A percentile compares a stretch with the other conserved stretches of the same genome.
Evolutionary conservation across 2,797 vertebrate species (phyloP).

Genomic region (Salarias fasciatus): DNA sequence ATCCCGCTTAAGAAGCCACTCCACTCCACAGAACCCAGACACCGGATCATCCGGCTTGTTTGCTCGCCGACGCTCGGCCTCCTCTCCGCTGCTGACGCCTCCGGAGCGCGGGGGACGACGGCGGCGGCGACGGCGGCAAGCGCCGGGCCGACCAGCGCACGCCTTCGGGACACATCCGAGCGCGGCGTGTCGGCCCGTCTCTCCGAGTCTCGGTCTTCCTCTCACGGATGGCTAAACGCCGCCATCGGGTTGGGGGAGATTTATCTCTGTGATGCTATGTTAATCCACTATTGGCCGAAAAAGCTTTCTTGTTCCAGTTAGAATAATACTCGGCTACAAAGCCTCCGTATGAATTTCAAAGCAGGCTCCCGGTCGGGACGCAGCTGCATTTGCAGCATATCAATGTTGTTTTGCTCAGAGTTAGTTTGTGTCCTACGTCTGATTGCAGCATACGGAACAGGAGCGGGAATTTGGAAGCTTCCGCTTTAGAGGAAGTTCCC

Average conservation of each 20-base stretch:
- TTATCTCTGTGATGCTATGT: constrained; percentile 4
- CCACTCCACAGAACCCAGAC: constrained; percentile 29
- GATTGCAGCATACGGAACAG: no score
- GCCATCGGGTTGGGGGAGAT: constrained; percentile 7
- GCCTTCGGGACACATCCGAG: constrained; percentile 5
- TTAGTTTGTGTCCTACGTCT: neutral
- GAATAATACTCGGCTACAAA: neutral
- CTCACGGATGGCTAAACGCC: constrained; percentile 38
- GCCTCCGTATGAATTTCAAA: neutral
- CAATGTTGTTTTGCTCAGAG: neutral
- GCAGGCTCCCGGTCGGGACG: neutral
- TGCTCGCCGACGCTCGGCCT: constrained; percentile 8
- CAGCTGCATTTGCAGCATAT: neutral
- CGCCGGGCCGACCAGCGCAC: neutral
- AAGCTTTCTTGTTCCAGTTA: neutral
- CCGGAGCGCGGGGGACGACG: no score
- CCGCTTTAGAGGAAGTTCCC: no score
- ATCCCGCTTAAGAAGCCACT: constrained; percentile 43
- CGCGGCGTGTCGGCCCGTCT: constrained; percentile 4
- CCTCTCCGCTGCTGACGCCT: no score
- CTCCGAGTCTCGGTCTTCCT: constrained; percentile 15
- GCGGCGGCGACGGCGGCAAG: no score
- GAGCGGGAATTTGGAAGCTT: no score
- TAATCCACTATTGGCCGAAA: neutral
- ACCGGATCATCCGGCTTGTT: constrained; percentile 40